These are phyloP conservation scores for Gymnopithys bicolor DNA, from an alignment of 2,797 vertebrate species.

Conservation along the genomic window DNA sequence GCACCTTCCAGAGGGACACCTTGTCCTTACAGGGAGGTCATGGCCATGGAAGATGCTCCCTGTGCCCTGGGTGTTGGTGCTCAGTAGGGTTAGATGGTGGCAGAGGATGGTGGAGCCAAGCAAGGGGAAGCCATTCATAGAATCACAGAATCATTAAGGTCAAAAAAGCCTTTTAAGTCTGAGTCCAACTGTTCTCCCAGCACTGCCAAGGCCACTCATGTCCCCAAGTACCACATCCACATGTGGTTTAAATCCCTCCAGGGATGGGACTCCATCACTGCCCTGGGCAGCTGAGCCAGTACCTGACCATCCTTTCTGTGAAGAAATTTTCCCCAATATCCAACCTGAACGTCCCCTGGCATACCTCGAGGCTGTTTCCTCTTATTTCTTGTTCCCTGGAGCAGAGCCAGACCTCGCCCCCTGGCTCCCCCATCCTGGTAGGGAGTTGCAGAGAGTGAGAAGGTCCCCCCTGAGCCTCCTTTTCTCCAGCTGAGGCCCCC, in stretches of 20 bases:
- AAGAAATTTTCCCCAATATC: background rate
- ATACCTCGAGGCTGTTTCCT: background rate
- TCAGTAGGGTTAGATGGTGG: background rate
- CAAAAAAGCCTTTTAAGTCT: background rate
- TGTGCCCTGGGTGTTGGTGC: background rate
- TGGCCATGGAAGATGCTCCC: background rate
- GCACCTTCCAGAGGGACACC: background rate
- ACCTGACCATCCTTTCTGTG: background rate
- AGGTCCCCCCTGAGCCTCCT: background rate
- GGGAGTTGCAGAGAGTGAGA: background rate
- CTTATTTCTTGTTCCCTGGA: background rate
- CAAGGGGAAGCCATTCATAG: background rate
- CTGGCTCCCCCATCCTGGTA: fast-evolving
- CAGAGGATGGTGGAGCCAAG: background rate
- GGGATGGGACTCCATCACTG: background rate
- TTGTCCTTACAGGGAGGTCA: background rate
- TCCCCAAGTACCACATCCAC: background rate
- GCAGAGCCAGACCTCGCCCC: fast-evolving
- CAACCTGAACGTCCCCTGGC: background rate
- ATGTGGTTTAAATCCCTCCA: fast-evolving
- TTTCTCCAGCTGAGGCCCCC: background rate
- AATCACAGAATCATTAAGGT: background rate
- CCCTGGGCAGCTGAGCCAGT: background rate
- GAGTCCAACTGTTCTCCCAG: background rate
- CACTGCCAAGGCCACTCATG: background rate